Conservation (phyloP, 2,113 vertebrate genomes). For the Gymnarchus niloticus region DNA sequence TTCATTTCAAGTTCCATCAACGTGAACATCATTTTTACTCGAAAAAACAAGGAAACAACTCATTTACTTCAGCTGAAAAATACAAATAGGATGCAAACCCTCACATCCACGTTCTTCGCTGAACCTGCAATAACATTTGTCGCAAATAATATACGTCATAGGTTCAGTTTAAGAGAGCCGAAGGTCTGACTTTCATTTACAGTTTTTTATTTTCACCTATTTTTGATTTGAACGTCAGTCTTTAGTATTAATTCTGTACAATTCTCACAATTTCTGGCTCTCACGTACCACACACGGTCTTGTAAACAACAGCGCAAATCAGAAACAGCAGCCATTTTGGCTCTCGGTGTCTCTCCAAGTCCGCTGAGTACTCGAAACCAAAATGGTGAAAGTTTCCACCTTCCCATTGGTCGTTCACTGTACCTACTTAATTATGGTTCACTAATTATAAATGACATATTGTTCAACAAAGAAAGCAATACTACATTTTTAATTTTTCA, state of each 20-base stretch:
- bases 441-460: too few relatives aligned
- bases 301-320: conserved; percentile 56
- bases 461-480: too few relatives aligned
- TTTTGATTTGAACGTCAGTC: conserved; percentile 32
- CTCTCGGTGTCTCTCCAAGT: conserved; percentile 22
- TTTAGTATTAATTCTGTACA: conserved; percentile 32
- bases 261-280: conserved; percentile 30
- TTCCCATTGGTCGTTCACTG: neutral
- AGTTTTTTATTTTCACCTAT: neutral
- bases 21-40: neutral
- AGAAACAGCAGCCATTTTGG: conserved; percentile 53
- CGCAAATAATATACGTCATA: conserved; percentile 22
- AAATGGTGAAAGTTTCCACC: conserved; percentile 39
- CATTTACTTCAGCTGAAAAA: neutral
- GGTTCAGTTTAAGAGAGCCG: neutral
- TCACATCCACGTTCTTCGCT: neutral
- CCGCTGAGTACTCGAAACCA: neutral
- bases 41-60: neutral
- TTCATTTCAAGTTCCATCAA: neutral
- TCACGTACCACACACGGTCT: conserved; percentile 21
- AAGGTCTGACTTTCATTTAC: neutral
- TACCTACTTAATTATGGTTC: too few relatives aligned
- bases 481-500: too few relatives aligned
- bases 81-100: neutral
- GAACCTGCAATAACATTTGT: neutral